Base-by-base conservation (phyloP, 2,113 vertebrate species). In the Elaphurus davidianus region DNA sequence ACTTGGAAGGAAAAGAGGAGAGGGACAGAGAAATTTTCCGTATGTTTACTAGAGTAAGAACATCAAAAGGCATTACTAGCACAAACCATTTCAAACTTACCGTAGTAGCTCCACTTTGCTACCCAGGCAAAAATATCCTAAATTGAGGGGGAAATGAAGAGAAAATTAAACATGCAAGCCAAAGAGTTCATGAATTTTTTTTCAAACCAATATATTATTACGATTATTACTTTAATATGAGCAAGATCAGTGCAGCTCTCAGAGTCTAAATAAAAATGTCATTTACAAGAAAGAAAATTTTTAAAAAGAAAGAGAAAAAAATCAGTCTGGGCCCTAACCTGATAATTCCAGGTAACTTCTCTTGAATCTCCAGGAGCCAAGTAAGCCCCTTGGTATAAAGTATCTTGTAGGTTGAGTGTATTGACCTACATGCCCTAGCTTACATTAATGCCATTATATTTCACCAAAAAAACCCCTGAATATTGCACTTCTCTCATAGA, bases 11-110 rank as follows among this genome's bases (percentile, higher is more conserved):
- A 54, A 88, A 60, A 59, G 36, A 47, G 4, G 14, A 92, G 2
- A 64, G 16, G 2, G 14, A 87, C 3, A 89, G 60, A 52, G 12
- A 47, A 14, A 1, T 43, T 81, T 43, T 85, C 36, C 71, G 47
- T 27, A 27, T 59, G 57, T 90, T 83, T 36, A 6, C 17, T 15
- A 36, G 50, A 62, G 11, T 8, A 55, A 28, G 14, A 86, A 59
- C 45, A 67, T 74, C 50, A 55, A 40, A 91, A 76, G 2, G 0
- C n/a, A 9, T 13, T 67, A 16, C 30, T 10, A 1, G 83, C 13
- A 84, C 27, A 79, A 23, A 83, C 14, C n/a, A 21, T 92, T 82
- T 86, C 25, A 50, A 88, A 93, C 98, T 98, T 97, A 99, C 98
- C 97, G 96, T 64, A 97, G 59, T 52, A 54, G 40, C 76, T 59